A percentile compares a stretch with the other conserved stretches of the same genome.
Conservation (phyloP, 2,113 vertebrate genomes). For the Phainopepla nitens region DNA sequence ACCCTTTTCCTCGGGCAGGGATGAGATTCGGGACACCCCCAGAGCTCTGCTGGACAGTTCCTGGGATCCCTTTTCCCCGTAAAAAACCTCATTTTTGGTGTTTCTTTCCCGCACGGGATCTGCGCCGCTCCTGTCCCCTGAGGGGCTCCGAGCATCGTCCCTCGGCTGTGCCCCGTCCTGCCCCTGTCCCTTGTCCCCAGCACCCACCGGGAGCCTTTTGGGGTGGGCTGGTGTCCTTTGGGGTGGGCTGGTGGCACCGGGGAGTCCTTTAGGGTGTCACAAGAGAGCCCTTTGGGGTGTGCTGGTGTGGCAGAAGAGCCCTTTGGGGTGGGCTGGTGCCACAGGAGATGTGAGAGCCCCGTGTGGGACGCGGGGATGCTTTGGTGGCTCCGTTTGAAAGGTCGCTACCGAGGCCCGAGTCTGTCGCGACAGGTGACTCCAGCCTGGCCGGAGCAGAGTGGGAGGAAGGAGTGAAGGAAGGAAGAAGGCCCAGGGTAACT, state of each 20-base stretch:
- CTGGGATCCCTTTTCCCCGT: fast-evolving
- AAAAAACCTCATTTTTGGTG: fast-evolving
- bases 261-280: not conserved
- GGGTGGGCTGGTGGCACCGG: not conserved
- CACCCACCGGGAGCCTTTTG: fast-evolving
- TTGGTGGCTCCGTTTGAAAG: not conserved
- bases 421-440: not conserved
- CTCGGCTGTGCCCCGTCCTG: fast-evolving
- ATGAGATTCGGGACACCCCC: fast-evolving
- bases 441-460: not conserved
- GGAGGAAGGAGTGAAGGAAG: not conserved
- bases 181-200: fast-evolving
- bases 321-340: not conserved
- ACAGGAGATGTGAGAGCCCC: not conserved
- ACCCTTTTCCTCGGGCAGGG: not conserved
- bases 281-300: not conserved
- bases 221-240: not conserved
- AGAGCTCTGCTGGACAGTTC: not conserved
- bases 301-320: not conserved
- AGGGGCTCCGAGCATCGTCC: not conserved
- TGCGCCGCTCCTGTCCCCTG: not conserved
- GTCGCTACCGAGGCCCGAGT: fast-evolving
- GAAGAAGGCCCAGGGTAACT: not conserved
- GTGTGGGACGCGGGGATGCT: fast-evolving
- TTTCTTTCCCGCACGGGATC: fast-evolving